Base-by-base conservation (phyloP, 2,113 vertebrate species). In the Syngnathoides biaculeatus region DNA sequence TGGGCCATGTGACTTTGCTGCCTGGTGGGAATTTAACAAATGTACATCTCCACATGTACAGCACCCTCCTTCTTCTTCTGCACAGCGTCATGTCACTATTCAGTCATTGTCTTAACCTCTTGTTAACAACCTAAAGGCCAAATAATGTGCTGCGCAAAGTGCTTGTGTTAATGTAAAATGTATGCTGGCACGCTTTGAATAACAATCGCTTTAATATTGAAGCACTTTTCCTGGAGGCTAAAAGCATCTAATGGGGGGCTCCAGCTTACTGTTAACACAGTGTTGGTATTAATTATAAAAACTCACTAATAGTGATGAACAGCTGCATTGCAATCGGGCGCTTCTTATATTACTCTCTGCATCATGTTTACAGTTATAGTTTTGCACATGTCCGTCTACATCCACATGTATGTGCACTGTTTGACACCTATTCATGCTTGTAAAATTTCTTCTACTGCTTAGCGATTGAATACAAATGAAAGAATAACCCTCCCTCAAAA, bases 221-320 rank as follows among this genome's bases (percentile, higher is more conserved):
- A 77, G 64, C 69, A 39, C 79, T 82, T 76, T 71, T 78, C 78
- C 79, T 63, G 43, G 73, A 81, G 79, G 79, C 68, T 71, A 56
- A 64, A 69, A 38, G 11, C 69, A 61, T 75, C 78, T 83, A 86
- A 81, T 83, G 76, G 75, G 17, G 57, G 79, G 77, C 77, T 84
- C 82, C 80, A 82, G 78, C 82, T 82, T 71, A 68, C 71, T 80
- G 79, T 77, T 82, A 86, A 86, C 82, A 79, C 61, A 62, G 68
- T 81, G 73, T 43, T 81, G 71, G 79, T 68, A 74, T 82, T 67
- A 65, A 64, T 59, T 55, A 55, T 24, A 22, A 55, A 26, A 24
- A 55, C 10, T 26, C 24, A 55, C 10, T 26, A 55, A 55, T 55
- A 55, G 24, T 35, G 39, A 79, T 86, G 73, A 82, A 84, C 78